Evolutionary conservation across 1,140 invertebrate genomes (phyloP).

Genomic region (Megathymus violae): DNA sequence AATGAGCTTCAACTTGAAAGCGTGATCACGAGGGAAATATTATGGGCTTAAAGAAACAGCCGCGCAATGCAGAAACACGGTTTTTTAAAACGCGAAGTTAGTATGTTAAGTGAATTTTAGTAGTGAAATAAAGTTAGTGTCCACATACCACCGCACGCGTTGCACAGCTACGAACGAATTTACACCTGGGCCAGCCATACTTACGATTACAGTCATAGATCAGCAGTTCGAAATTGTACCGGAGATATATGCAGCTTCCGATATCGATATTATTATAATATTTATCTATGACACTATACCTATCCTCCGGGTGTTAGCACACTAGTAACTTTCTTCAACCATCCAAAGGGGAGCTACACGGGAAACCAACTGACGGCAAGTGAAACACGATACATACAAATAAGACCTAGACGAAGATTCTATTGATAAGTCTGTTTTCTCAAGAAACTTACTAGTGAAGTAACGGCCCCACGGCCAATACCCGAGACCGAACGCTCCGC

Average conservation of each 20-base stretch:
- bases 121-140: neutral
- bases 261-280: constrained; percentile 6
- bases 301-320: constrained; percentile 25
- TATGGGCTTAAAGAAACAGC: constrained; percentile 39
- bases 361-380: constrained; percentile 16
- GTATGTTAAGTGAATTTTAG: neutral
- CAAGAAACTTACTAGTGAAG: constrained; percentile 35
- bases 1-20: neutral
- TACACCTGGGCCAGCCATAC: constrained; percentile 27
- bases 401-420: constrained; percentile 18
- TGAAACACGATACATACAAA: constrained; percentile 11
- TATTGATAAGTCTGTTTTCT: constrained; percentile 28
- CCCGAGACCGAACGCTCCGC: neutral
- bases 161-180: too few relatives aligned
- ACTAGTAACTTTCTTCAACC: too few relatives aligned
- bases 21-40: constrained; percentile 49
- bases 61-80: constrained; percentile 25
- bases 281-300: constrained; percentile 23
- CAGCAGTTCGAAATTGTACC: too few relatives aligned
- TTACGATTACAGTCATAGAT: constrained; percentile 29
- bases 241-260: constrained; percentile 6
- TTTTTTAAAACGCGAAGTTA: neutral
- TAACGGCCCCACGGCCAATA: constrained; percentile 15
- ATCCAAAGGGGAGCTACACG: neutral
- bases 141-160: neutral